A percentile compares a stretch with the other conserved stretches of the same genome.
Conservation (phyloP, 2,113 vertebrate species). For the Ptyas mucosa region DNA sequence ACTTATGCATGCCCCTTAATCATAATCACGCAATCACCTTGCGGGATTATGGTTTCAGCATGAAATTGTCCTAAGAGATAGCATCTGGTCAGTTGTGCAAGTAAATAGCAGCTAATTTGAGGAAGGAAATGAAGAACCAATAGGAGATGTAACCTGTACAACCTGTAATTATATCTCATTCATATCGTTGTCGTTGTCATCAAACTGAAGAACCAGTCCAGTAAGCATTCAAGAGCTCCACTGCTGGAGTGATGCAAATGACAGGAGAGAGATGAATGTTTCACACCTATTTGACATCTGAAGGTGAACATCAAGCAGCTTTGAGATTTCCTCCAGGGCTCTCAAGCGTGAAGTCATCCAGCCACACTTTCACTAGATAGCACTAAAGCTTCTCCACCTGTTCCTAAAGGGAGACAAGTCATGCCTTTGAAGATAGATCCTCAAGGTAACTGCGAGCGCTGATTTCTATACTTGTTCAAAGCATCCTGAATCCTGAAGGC, state of each 20-base stretch:
- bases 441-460: background rate
- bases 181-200: background rate
- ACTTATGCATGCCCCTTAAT: too few relatives aligned
- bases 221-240: background rate
- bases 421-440: background rate
- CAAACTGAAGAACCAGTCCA: background rate
- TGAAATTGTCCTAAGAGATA: accelerated
- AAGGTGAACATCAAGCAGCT: background rate
- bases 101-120: background rate
- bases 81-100: background rate
- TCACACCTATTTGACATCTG: background rate
- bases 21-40: background rate
- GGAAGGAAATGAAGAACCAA: background rate
- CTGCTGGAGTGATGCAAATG: background rate
- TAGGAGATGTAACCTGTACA: accelerated
- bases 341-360: background rate
- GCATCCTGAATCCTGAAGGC: background rate
- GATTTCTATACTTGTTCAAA: background rate
- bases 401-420: background rate
- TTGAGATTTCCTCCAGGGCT: background rate
- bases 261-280: background rate
- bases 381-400: background rate
- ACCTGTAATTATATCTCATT: background rate
- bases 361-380: accelerated
- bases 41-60: background rate